A percentile compares a stretch with the other conserved stretches of the same genome.
Conservation (phyloP, 1,140 invertebrate species). For the Lucilia sericata region DNA sequence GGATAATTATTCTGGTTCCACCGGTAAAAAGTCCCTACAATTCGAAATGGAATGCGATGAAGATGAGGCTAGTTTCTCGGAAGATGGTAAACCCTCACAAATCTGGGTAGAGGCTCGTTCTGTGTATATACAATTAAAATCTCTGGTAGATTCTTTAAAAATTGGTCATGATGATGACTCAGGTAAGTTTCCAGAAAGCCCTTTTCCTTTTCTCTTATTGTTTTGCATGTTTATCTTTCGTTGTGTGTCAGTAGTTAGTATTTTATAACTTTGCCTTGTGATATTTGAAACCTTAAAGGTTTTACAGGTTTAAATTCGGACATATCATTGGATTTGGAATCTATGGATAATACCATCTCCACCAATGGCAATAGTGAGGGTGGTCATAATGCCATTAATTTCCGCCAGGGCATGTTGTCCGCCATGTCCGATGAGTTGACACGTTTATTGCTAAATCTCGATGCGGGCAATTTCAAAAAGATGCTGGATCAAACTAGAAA, state of each 20-base stretch:
- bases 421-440: constrained; percentile 79
- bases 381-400: constrained; percentile 65
- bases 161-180: constrained; percentile 79
- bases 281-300: constrained; percentile 36
- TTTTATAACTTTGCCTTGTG: neutral
- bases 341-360: constrained; percentile 69
- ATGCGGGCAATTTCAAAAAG: constrained; percentile 83
- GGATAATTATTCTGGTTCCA: constrained; percentile 63
- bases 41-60: constrained; percentile 83
- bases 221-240: neutral
- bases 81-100: constrained; percentile 63
- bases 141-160: constrained; percentile 77
- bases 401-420: constrained; percentile 71
- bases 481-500: constrained; percentile 81
- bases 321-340: constrained; percentile 69
- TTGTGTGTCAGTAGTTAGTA: constrained; percentile 14
- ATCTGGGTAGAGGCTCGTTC: constrained; percentile 74
- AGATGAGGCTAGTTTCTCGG: constrained; percentile 70
- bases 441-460: constrained; percentile 78
- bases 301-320: constrained; percentile 71
- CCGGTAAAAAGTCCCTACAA: constrained; percentile 72
- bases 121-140: constrained; percentile 76
- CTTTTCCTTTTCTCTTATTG: neutral
- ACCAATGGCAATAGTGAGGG: constrained; percentile 50
- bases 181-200: constrained; percentile 54